phyloP scores from a whole-genome alignment of 2,888 invertebrate genomes.

The Drosophila leonis region DNA sequence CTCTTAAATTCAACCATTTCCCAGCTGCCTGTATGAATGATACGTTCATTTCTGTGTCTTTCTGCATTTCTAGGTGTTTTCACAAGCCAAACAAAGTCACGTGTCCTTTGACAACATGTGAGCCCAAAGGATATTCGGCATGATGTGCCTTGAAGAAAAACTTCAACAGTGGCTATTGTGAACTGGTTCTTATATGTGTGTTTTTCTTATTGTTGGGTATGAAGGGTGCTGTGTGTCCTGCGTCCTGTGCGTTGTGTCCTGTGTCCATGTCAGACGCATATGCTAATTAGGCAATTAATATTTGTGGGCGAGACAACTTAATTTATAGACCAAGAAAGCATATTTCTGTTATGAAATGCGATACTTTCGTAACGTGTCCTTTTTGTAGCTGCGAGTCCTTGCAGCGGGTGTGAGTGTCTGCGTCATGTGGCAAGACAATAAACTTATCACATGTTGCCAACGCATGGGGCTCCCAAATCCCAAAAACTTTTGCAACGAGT shows the following conservation, averaged over 20 bases:
- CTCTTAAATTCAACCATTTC: neutral
- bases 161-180: slow-evolving; percentile 37
- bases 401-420: slow-evolving; percentile 23
- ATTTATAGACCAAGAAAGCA: slow-evolving; percentile 77
- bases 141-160: slow-evolving; percentile 26
- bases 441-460: slow-evolving; percentile 79
- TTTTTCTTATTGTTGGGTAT: neutral
- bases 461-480: slow-evolving; percentile 27
- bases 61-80: slow-evolving; percentile 41
- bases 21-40: slow-evolving; percentile 27
- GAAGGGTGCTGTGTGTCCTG: slow-evolving; percentile 19
- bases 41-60: slow-evolving; percentile 1
- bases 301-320: slow-evolving; percentile 84
- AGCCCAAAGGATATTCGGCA: slow-evolving; percentile 28
- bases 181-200: slow-evolving; percentile 14
- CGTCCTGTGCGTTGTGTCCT: slow-evolving; percentile 24
- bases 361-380: slow-evolving; percentile 58
- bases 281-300: slow-evolving; percentile 86
- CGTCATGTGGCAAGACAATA: slow-evolving; percentile 78
- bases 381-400: slow-evolving; percentile 31
- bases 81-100: slow-evolving; percentile 60
- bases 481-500: slow-evolving; percentile 68
- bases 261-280: slow-evolving; percentile 82
- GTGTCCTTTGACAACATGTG: slow-evolving; percentile 69
- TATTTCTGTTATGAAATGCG: slow-evolving; percentile 71